Percentiles rank a stretch among this genome's conserved stretches.
Evolutionary conservation across 2,113 vertebrate species (phyloP).

Genomic region (Upupa epops): DNA sequence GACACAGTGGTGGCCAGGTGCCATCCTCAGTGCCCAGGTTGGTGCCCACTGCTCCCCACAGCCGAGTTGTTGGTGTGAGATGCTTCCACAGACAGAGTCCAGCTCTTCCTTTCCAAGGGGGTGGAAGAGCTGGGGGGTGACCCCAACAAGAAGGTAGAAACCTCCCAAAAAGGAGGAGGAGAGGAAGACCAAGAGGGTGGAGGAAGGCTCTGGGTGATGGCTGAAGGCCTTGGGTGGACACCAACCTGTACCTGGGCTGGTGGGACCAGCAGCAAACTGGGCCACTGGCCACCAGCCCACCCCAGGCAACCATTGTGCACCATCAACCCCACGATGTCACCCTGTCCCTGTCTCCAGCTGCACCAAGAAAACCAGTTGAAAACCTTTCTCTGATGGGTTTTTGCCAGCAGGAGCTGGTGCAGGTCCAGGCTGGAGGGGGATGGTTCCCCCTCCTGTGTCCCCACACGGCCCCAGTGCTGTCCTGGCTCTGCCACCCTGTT

Average conservation of each 20-base stretch:
- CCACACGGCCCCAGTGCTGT: neutral
- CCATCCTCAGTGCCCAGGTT: neutral
- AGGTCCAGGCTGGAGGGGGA: neutral
- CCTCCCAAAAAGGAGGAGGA: neutral
- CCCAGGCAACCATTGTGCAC: neutral
- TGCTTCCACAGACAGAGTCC: neutral
- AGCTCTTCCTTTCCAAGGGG: slow-evolving; percentile 4
- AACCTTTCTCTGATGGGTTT: neutral
- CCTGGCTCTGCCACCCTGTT: neutral
- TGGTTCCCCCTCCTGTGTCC: neutral
- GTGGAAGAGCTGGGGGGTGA: neutral
- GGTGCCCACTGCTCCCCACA: neutral
- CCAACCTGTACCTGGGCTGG: neutral
- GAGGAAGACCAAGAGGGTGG: neutral
- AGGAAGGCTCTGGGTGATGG: neutral
- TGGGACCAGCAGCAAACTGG: rapidly evolving
- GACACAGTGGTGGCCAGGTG: neutral
- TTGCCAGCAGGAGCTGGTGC: neutral
- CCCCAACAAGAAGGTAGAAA: neutral
- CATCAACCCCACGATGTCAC: neutral
- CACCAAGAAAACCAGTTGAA: neutral
- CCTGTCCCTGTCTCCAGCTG: neutral
- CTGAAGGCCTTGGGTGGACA: neutral
- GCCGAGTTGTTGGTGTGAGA: slow-evolving; percentile 23
- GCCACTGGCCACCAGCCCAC: neutral